Evolutionary conservation across 1,140 invertebrate genomes (phyloP), one percentile per base, ranked within the genome.

Genomic region (Heliconius congener): DNA sequence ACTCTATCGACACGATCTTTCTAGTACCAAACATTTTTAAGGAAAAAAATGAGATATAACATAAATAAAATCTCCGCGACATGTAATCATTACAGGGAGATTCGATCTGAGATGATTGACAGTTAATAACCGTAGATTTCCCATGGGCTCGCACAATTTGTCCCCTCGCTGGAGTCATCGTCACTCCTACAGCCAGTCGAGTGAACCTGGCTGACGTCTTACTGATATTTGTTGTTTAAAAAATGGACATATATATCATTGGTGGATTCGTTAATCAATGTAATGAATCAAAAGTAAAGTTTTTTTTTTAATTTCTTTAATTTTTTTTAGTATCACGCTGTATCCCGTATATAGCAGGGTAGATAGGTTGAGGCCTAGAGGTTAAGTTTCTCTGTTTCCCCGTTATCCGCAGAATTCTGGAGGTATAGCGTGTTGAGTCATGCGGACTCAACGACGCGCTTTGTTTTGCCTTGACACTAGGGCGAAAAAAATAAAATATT

Each of bases 61-160:
- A 30, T 46, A 52, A 34, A 27, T 76, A 52, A 80, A 30, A 76
- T 52, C 42, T 55, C 18, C 2, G 71, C 74, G 57, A 74, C 42
- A 76, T 55, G 46, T 30, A 71, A 74, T 71, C 81, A 82, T 74
- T 79, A 78, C 73, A 71, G 80, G 78, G 75, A 78, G 79, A 73
- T 83, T 77, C 81, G 81, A 78, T 79, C 79, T 72, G 70, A 18
- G 76, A 80, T 84, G 83, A 88, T 88, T 88, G 87, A 88, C 87
- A 88, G 86, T 81, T 88, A 88, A 88, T 88, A 88, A 88, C 86
- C 80, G 81, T 76, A 86, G 86, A 88, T 88, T 88, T 88, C 87
- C 87, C 87, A 71, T 74, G 87, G 81, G 87, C 76, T 8, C 30
- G 52, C 18, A 76, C 84, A 86, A 84, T 86, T 86, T 88, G 85